A percentile compares a stretch with the other conserved stretches of the same genome.
These are phyloP conservation scores for Eupithecia pulchellata DNA, from an alignment of 2,888 invertebrate genomes.

Conservation along the genomic window DNA sequence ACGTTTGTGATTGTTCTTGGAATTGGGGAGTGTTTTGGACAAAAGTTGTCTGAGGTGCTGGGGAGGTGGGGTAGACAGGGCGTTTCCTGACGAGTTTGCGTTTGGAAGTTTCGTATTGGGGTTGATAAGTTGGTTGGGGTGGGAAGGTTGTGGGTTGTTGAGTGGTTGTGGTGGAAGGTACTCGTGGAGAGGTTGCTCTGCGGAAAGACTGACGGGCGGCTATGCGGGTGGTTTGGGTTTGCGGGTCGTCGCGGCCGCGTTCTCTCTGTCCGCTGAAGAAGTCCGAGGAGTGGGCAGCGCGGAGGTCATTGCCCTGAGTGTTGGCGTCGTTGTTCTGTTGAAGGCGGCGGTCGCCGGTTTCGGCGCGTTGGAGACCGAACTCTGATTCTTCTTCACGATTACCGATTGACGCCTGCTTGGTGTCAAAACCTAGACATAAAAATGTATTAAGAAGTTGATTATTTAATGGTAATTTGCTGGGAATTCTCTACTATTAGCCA, in stretches of 20 bases:
- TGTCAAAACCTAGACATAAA: constrained; percentile 84
- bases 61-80: constrained; percentile 65
- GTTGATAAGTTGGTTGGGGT: constrained; percentile 53
- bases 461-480: neutral
- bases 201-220: constrained; percentile 64
- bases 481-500: neutral
- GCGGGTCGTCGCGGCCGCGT: constrained; percentile 75
- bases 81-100: constrained; percentile 76
- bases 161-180: constrained; percentile 58
- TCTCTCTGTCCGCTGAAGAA: constrained; percentile 87
- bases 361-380: constrained; percentile 90
- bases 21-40: constrained; percentile 54
- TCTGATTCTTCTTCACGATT: constrained; percentile 89
- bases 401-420: constrained; percentile 83
- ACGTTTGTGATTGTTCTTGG: constrained; percentile 33
- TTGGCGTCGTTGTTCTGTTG: constrained; percentile 59
- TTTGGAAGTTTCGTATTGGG: constrained; percentile 68
- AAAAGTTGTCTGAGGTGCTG: constrained; percentile 60
- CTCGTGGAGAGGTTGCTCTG: constrained; percentile 75
- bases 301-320: constrained; percentile 86
- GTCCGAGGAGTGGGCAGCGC: constrained; percentile 90
- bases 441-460: neutral
- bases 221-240: constrained; percentile 50
- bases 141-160: constrained; percentile 49
- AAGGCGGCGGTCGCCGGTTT: constrained; percentile 86